Base-by-base conservation (phyloP, 2,888 invertebrate genomes). In the Lasioglossum pauxillum region DNA sequence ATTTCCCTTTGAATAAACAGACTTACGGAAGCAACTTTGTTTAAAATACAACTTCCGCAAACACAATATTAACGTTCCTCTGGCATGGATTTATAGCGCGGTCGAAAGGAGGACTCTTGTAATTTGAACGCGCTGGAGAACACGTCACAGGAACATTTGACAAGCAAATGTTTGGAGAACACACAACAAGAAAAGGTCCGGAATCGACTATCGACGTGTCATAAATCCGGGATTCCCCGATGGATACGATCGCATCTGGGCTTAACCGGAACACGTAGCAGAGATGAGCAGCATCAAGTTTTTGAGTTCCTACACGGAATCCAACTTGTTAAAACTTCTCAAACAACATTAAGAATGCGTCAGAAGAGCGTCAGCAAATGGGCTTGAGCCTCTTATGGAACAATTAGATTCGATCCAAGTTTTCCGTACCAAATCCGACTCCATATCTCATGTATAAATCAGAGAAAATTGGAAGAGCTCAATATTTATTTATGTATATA, bases 151-250 rank as follows among this genome's bases (percentile, higher is more conserved):
- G n/a, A 7, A 64, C 64, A 64, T 64, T 31, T 31, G 27, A 31
- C 64, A 64, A 31, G 64, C 64, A 64, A 64, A 64, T 64, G 31
- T 64, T 64, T 64, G 5, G 64, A 64, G 64, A 64, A 64, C 16
- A 64, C 64, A 31, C 64, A 64, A 31, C 16, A 64, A 64, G 64
- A n/a, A 27, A 60, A 60, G 60, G 27, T 31, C 7, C 31, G 64
- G 64, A 60, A 60, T 60, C 60, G 60, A 27, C 27, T 31, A 64
- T 64, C 64, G 60, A 27, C 31, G 60, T 14, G 16, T 64, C 31
- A 31, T 64, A 64, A 64, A 64, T 31, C 27, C 27, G n/a, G 27
- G 27, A 60, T 31, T 64, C n/a, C 7, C 16, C 64, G 31, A 64
- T 64, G 64, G 64, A 5, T 31, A 31, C 27, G 60, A 27, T 57